A percentile compares a stretch with the other conserved stretches of the same genome.
Evolutionary conservation across 2,888 invertebrate genomes (phyloP).

Genomic region (Caenorhabditis virilis): DNA sequence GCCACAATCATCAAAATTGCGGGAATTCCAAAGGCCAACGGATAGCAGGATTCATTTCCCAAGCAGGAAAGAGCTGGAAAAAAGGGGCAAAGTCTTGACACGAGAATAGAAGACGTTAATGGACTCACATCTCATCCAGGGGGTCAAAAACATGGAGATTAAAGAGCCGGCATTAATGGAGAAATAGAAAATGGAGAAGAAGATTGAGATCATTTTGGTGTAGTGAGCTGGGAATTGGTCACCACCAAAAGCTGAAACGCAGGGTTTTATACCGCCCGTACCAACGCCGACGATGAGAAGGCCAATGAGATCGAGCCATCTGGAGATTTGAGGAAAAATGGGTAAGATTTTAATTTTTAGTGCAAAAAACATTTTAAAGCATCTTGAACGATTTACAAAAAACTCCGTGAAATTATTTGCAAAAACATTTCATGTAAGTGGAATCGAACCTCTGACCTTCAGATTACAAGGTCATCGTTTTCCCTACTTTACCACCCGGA

Average conservation of each 20-base stretch:
- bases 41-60: conserved; percentile 78
- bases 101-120: neutral
- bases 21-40: conserved; percentile 86
- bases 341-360: neutral
- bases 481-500: too few species aligned
- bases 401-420: too few species aligned
- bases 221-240: conserved; percentile 69
- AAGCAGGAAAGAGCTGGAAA: conserved; percentile 50
- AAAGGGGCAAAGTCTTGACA: neutral
- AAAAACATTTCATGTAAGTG: too few species aligned
- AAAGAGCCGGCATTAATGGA: conserved; percentile 87
- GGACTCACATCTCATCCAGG: conserved; percentile 77
- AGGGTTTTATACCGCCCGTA: conserved; percentile 73
- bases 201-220: conserved; percentile 77
- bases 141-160: conserved; percentile 85
- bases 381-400: too few species aligned
- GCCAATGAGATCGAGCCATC: conserved; percentile 62
- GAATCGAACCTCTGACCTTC: too few species aligned
- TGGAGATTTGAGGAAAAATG: conserved; percentile 1
- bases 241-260: conserved; percentile 72
- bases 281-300: conserved; percentile 71
- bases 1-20: conserved; percentile 84
- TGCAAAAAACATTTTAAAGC: too few species aligned
- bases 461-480: too few species aligned
- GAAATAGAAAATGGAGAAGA: conserved; percentile 93